Percentiles rank a stretch among this genome's conserved stretches.
phyloP scores from a whole-genome alignment of 2,888 invertebrate species.

The Lasiommata megera region DNA sequence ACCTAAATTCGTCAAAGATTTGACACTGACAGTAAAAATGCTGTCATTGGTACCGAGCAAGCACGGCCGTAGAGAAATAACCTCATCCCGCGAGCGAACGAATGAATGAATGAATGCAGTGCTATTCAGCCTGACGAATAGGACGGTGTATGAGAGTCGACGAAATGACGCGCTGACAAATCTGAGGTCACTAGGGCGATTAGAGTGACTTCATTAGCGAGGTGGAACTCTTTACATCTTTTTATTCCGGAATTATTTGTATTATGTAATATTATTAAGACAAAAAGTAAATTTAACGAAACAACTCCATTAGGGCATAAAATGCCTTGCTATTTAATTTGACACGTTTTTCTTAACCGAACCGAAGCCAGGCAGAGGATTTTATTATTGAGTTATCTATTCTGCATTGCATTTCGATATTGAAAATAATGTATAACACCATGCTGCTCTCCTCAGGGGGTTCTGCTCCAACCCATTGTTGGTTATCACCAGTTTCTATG shows the following conservation, averaged over 20 bases:
- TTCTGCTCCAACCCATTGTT: too few species aligned
- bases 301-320: too few species aligned
- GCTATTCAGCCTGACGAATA: constrained; percentile 30
- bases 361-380: too few species aligned
- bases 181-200: constrained; percentile 31
- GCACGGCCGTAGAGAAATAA: constrained; percentile 8
- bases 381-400: too few species aligned
- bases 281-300: too few species aligned
- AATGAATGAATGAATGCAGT: constrained; percentile 16
- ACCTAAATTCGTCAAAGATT: constrained; percentile 7
- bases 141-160: constrained; percentile 26
- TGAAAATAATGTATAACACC: too few species aligned
- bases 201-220: constrained; percentile 31
- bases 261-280: background rate
- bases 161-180: constrained; percentile 30
- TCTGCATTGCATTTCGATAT: too few species aligned
- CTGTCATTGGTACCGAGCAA: background rate
- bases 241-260: background rate
- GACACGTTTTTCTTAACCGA: too few species aligned
- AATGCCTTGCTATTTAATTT: too few species aligned
- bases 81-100: constrained; percentile 14
- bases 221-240: constrained; percentile 14
- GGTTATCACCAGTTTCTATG: too few species aligned
- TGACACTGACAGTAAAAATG: constrained; percentile 3
- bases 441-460: too few species aligned